Conservation (phyloP, 2,113 vertebrate species). For the Mustelus asterias region DNA sequence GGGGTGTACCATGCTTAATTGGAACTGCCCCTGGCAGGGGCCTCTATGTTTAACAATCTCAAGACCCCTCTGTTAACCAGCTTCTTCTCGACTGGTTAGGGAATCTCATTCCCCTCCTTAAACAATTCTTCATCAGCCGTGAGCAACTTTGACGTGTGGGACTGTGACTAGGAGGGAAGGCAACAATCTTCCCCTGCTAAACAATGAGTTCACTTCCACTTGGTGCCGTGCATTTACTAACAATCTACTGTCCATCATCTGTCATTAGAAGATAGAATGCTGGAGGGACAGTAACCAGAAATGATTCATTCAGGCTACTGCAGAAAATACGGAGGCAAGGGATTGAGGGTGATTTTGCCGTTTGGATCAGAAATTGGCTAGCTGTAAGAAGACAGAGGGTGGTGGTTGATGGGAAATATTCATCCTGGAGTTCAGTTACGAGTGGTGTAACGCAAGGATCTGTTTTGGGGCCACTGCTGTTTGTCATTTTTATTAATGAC, state of each 20-base stretch:
- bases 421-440: no score
- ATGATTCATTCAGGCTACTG: no score
- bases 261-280: neutral
- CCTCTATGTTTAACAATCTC: neutral
- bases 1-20: neutral
- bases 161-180: neutral
- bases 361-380: no score
- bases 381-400: no score
- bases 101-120: neutral
- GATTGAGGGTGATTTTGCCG: no score
- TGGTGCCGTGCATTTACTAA: neutral
- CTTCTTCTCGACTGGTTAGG: neutral
- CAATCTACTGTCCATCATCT: neutral
- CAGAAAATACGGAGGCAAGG: no score
- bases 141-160: neutral
- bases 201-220: neutral
- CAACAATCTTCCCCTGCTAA: neutral
- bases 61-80: neutral
- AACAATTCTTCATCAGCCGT: neutral
- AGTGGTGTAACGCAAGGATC: no score
- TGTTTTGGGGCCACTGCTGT: no score
- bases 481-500: no score
- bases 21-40: neutral
- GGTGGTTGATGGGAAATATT: no score
- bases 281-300: neutral